A percentile compares a stretch with the other conserved stretches of the same genome.
These are phyloP conservation scores for Periophthalmodon schlosseri DNA, from an alignment of 2,113 vertebrate species.

Conservation along the genomic window DNA sequence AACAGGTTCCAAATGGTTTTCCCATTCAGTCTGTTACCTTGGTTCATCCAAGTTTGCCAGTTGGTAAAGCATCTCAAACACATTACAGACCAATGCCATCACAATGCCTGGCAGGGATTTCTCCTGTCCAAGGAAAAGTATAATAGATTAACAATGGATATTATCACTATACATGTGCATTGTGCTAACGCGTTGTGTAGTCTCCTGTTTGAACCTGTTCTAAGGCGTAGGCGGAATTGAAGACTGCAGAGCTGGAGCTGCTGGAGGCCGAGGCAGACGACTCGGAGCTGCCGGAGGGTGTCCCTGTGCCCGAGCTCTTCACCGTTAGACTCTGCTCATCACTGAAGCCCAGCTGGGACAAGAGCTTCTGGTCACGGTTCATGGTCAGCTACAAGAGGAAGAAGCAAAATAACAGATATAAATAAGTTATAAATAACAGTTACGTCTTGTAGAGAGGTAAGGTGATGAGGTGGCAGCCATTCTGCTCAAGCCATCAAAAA, in stretches of 20 bases:
- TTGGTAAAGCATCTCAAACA: slow-evolving; percentile 99
- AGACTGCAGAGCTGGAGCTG: slow-evolving; percentile 86
- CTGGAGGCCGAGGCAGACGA: slow-evolving; percentile 88
- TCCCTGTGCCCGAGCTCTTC: slow-evolving; percentile 94
- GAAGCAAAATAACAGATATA: slow-evolving; percentile 7
- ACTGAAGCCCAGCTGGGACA: slow-evolving; percentile 94
- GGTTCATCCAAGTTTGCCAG: slow-evolving; percentile 96
- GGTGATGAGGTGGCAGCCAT: too few species aligned
- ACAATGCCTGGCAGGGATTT: slow-evolving; percentile 97
- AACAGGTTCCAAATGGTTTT: not conserved
- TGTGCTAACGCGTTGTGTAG: not conserved
- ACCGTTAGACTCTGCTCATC: slow-evolving; percentile 95
- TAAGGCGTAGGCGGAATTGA: slow-evolving; percentile 92
- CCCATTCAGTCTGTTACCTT: slow-evolving; percentile 74
- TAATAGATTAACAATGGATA: not conserved
- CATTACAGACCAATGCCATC: slow-evolving; percentile 97
- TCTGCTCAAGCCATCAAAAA: not conserved
- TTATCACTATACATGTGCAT: not conserved
- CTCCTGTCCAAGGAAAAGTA: slow-evolving; percentile 79
- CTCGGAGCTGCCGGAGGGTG: slow-evolving; percentile 93
- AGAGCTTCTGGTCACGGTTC: slow-evolving; percentile 97
- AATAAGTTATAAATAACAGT: too few species aligned
- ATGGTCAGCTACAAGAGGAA: slow-evolving; percentile 85
- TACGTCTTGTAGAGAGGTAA: too few species aligned
- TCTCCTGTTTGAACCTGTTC: slow-evolving; percentile 81